phyloP scores from a whole-genome alignment of 1,140 invertebrate genomes.

The Neotoxoptera formosana region DNA sequence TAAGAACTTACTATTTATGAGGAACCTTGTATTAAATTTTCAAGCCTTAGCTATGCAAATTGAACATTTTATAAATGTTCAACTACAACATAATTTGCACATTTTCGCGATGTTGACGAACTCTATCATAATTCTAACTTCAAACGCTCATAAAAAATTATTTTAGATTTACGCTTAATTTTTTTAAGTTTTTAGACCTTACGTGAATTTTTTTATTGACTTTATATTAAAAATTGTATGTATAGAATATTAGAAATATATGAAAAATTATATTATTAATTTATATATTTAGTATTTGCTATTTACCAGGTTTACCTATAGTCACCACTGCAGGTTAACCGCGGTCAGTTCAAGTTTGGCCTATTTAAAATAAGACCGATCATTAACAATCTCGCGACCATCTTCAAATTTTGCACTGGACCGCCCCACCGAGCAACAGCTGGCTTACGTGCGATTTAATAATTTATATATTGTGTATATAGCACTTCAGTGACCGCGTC shows the following conservation, averaged over 20 bases:
- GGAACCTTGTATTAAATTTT: neutral
- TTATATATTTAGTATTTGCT: neutral
- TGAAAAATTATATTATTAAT: too few relatives aligned
- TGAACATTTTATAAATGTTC: neutral
- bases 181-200: neutral
- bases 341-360: neutral
- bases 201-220: too few relatives aligned
- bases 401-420: neutral
- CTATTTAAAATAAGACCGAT: neutral
- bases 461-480: neutral
- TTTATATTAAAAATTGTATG: too few relatives aligned
- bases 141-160: neutral
- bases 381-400: neutral
- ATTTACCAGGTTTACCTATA: neutral
- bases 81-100: neutral
- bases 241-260: too few relatives aligned
- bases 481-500: neutral
- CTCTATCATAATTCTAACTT: neutral
- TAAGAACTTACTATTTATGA: neutral
- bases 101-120: neutral
- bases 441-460: neutral
- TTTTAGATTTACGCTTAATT: neutral
- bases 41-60: neutral
- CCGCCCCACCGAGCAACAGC: neutral
- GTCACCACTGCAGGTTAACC: neutral